Base-by-base conservation (phyloP, 2,113 vertebrate genomes). In the Otolemur garnettii region DNA sequence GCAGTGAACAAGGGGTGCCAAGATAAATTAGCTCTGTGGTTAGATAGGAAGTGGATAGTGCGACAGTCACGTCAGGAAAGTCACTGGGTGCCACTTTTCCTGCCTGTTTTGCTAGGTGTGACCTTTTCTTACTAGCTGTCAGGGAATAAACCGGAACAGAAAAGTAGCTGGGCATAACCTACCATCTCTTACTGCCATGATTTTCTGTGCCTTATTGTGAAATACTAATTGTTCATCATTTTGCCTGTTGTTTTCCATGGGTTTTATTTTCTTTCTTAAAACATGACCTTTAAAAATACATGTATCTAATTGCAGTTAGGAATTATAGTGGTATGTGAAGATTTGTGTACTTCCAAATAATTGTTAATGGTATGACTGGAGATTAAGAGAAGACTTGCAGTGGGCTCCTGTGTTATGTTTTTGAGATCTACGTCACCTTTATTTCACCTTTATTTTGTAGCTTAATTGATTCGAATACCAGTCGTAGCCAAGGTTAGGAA, bases 301-400 rank as follows among this genome's bases (percentile, higher is more conserved):
- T 66, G 2, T 9, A 8, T 77, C 12, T 85, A 30, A 72, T 53
- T 53, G n/a, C 4, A 35, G 74, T 90, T 93, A 57, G n/a, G 19
- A 94, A 83, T 83, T 89, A 80, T 28, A 71, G 2, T 71, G 53
- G 24, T 42, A n/a, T 81, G 17, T 15, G 89, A 42, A 91, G 14
- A 74, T 91, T 91, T 94, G 28, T 83, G 0, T 90, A 53, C 88
- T 85, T 59, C 1, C 12, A 87, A 77, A 74, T 93, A 55, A 86
- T 77, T 88, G 2, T 90, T 85, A 89, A 74, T 21, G 87, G 22
- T 87, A 72, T 97, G 77, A 86, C 8, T 4, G n/a, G 30, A 87
- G 74, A 79, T 89, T 77, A 62, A 95, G 53, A 85, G 35, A 87
- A 94, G 2, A 30, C 50, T 81, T 93, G 79, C 45, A 74, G 4